Evolutionary conservation across 2,113 vertebrate genomes (phyloP), one percentile per base, ranked within the genome.

Genomic region (Seriola aureovittata): DNA sequence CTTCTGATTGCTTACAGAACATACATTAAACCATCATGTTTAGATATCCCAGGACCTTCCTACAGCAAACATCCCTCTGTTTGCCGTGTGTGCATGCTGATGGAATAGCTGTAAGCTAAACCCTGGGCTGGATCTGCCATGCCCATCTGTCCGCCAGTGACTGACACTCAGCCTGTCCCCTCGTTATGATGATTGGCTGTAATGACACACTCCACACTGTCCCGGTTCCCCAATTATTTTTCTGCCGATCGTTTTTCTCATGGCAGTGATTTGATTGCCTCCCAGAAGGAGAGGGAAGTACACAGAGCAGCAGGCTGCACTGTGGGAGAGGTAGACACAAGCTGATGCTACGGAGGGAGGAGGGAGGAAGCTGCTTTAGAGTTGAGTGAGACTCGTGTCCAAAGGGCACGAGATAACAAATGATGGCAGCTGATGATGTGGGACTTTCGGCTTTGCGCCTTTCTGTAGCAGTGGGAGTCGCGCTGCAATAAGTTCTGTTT

Each of bases 221-320:
- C 84, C 79, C 64, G 3, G 74, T 89, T 83, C 74, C 59, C 83
- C 87, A 89, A 93, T 93, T 92, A 93, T 92, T 90, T 93, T 64
- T 29, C 62, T 89, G 88, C 73, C 52, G 65, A 79, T 91, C 80
- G 34, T 79, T 90, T 87, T 89, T 89, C 93, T 92, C 71, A 4
- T 81, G 90, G 82, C 83, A 75, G 75, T 85, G 88, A 94, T 92
- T 93, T 89, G 91, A 90, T 92, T 91, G 86, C 90, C 79, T 92
- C 88, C 84, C 78, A 80, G 79, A 71, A 85, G 89, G 75, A 74
- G 65, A 75, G 64, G 40, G 62, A 82, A 72, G 87, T 74, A 77
- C 71, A 70, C 70, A 68, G 70, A 87, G 81, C 80, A 71, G 76
- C 80, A 81, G 73, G 86, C 71, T 66, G 48, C 68, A 23, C 75